Conservation (phyloP, 2,797 vertebrate species). For the Chrosomus eos region DNA sequence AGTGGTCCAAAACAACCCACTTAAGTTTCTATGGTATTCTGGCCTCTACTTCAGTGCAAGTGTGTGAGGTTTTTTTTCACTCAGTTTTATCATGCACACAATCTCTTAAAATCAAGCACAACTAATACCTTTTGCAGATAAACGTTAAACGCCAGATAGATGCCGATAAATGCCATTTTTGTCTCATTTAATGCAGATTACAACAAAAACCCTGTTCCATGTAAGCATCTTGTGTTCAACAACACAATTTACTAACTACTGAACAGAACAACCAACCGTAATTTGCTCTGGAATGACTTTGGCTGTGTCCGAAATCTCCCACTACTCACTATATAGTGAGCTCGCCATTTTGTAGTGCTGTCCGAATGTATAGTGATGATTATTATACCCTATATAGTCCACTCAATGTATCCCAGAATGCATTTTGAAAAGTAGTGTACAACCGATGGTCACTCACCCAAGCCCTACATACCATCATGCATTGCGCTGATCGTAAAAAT, state of each 20-base stretch:
- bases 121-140: neutral
- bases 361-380: no score
- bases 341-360: no score
- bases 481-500: no score
- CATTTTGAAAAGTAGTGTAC: no score
- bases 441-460: no score
- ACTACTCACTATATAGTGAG: no score
- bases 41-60: neutral
- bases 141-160: no score
- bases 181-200: neutral
- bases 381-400: no score
- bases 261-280: neutral
- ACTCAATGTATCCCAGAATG: no score
- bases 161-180: neutral
- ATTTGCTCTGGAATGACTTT: neutral
- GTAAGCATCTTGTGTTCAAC: neutral
- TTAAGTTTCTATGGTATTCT: neutral
- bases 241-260: neutral
- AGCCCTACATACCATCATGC: no score
- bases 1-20: neutral
- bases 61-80: neutral
- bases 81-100: neutral
- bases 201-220: neutral
- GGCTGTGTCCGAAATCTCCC: no score
- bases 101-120: neutral